A percentile compares a stretch with the other conserved stretches of the same genome.
Evolutionary conservation across 1,140 invertebrate genomes (phyloP).

Genomic region (Meloidogyne exigua): DNA sequence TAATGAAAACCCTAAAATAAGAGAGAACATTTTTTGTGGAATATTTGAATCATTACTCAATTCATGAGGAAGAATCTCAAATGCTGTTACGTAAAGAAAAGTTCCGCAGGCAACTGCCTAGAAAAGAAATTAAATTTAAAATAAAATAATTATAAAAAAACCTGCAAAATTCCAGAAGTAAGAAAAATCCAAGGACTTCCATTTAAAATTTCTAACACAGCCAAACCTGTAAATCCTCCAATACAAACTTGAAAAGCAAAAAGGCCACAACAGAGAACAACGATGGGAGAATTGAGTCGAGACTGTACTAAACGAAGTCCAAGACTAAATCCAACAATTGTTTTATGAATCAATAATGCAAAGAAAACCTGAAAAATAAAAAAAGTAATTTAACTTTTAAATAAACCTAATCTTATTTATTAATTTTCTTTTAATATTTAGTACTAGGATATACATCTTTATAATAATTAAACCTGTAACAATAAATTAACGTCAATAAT

Average conservation of each 20-base stretch:
- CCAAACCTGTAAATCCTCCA: slow-evolving; percentile 61
- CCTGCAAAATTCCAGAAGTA: slow-evolving; percentile 50
- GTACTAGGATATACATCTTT: too few relatives aligned
- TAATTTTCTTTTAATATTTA: too few relatives aligned
- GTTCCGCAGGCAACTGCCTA: slow-evolving; percentile 70
- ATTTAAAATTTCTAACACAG: slow-evolving; percentile 49
- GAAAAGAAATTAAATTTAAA: background rate
- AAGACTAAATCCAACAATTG: slow-evolving; percentile 70
- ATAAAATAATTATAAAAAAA: background rate
- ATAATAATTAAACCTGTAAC: slow-evolving; percentile 49
- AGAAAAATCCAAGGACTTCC: slow-evolving; percentile 33
- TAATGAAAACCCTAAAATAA: slow-evolving; percentile 67
- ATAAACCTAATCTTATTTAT: too few relatives aligned
- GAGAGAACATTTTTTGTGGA: slow-evolving; percentile 66
- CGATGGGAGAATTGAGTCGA: slow-evolving; percentile 68
- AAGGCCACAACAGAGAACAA: slow-evolving; percentile 69
- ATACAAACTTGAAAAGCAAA: slow-evolving; percentile 74
- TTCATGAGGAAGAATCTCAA: slow-evolving; percentile 77
- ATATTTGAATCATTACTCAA: slow-evolving; percentile 61
- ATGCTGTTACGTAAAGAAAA: slow-evolving; percentile 84
- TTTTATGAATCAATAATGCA: slow-evolving; percentile 71
- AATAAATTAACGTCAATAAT: slow-evolving; percentile 51
- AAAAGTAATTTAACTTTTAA: too few relatives aligned
- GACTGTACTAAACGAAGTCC: slow-evolving; percentile 72
- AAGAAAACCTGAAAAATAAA: slow-evolving; percentile 65